These are phyloP conservation scores for Tipula lateralis DNA, from an alignment of 2,888 invertebrate genomes.

Conservation along the genomic window DNA sequence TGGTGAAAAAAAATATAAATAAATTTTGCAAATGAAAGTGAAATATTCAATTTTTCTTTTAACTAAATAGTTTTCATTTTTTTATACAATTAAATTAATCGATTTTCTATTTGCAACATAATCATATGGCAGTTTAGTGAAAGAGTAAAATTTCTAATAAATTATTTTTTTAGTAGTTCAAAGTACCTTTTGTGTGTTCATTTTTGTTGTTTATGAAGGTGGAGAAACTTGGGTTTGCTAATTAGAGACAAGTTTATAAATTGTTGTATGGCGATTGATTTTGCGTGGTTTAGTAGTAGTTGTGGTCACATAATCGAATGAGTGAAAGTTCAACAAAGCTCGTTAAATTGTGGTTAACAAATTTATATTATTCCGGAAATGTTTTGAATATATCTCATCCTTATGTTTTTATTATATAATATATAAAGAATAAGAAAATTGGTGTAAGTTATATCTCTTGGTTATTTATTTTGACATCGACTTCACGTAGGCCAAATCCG, in stretches of 20 bases:
- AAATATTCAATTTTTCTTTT: background rate
- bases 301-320: background rate
- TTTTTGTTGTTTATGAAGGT: background rate
- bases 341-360: background rate
- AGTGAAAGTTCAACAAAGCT: background rate
- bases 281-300: background rate
- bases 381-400: background rate
- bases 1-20: background rate
- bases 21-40: conserved; percentile 15
- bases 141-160: background rate
- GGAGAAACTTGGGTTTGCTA: background rate
- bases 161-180: background rate
- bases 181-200: background rate
- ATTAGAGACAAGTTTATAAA: background rate
- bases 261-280: background rate
- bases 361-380: background rate
- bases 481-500: too few relatives aligned
- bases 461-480: too few relatives aligned
- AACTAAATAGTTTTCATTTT: background rate
- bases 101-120: background rate
- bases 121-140: background rate
- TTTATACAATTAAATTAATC: background rate
- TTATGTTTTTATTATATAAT: too few relatives aligned
- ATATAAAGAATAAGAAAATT: too few relatives aligned
- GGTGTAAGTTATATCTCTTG: too few relatives aligned